Evolutionary conservation across 2,113 vertebrate species (phyloP), one percentile per base, ranked within the genome.

Genomic region (Montifringilla adamsi): DNA sequence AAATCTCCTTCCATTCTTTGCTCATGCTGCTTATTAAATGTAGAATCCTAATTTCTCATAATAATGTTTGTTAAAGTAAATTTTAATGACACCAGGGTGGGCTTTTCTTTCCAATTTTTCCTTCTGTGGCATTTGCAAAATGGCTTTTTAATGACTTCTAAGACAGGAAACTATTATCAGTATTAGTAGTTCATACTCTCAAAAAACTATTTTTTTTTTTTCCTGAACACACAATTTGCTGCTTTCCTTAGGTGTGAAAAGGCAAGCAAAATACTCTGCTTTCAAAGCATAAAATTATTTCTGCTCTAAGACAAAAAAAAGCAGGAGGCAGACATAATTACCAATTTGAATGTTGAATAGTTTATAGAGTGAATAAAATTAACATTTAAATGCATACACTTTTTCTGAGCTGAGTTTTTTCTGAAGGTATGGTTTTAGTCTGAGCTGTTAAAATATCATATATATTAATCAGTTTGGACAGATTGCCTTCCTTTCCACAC

Each of bases 81-180:
- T 91, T 89, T 81, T 92, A 78, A 64, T 78, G 43, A 47, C 12
- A 21, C 12, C 2, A 0, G 16, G 6, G 5, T 88, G 49, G 37
- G 31, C 6, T 81, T 77, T 76, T 73, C 52, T 83, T 69, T 77
- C 64, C 16, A 55, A 6, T 68, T 89, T 89, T 84, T 84, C 30
- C 28, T 84, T 77, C 27, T 49, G 22, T 72, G 19, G 30, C 22
- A 66, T 70, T 74, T 84, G 31, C 60, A 84, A 89, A 87, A 83
- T 84, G 52, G 8, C 14, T 94, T 95, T 94, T 84, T 78, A 91
- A 89, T 53, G 33, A 58, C 22, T 95, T 81, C 49, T 63, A 76
- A 58, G 81, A 60, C 13, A 20, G n/a, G 39, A 8, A 35, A 37
- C 24, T 85, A 37, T 85, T 64, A 82, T 70, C 49, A 58, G 8